Evolutionary conservation across 2,888 invertebrate genomes (phyloP).

Genomic region (Vesta saturnalis): DNA sequence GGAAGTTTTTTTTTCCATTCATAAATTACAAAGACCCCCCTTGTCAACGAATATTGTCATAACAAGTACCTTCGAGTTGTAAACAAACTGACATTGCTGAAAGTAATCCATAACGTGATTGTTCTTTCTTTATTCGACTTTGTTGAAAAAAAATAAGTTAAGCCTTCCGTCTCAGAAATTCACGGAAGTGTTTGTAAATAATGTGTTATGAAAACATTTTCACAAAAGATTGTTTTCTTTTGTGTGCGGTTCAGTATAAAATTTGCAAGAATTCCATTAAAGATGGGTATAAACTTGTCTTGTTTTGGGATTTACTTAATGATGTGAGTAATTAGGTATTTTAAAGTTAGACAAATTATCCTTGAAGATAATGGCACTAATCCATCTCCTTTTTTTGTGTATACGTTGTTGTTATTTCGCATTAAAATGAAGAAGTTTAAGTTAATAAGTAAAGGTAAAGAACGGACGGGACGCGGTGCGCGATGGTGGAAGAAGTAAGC

Average conservation of each 20-base stretch:
- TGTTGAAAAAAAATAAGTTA: slow-evolving; percentile 2
- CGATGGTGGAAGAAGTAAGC: slow-evolving; percentile 53
- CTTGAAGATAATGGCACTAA: background rate
- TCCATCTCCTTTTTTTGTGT: background rate
- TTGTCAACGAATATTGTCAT: slow-evolving; percentile 8
- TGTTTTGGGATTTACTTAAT: background rate
- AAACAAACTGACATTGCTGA: background rate
- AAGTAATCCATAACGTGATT: background rate
- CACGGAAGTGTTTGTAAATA: background rate
- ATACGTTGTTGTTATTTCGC: background rate
- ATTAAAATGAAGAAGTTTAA: background rate
- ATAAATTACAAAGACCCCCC: background rate
- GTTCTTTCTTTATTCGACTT: background rate
- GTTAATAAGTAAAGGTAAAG: slow-evolving; percentile 22
- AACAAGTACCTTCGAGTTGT: background rate
- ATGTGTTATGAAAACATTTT: slow-evolving; percentile 20
- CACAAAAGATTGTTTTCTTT: slow-evolving; percentile 26
- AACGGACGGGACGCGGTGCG: slow-evolving; percentile 7
- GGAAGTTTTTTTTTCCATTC: slow-evolving; percentile 7
- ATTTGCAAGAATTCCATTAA: slow-evolving; percentile 3
- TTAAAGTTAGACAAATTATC: background rate
- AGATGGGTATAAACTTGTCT: background rate
- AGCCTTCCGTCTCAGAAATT: slow-evolving; percentile 6
- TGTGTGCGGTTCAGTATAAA: background rate
- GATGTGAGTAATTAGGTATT: slow-evolving; percentile 1